Evolutionary conservation across 1,140 invertebrate species (phyloP).

Genomic region (Drosophila arawakana): DNA sequence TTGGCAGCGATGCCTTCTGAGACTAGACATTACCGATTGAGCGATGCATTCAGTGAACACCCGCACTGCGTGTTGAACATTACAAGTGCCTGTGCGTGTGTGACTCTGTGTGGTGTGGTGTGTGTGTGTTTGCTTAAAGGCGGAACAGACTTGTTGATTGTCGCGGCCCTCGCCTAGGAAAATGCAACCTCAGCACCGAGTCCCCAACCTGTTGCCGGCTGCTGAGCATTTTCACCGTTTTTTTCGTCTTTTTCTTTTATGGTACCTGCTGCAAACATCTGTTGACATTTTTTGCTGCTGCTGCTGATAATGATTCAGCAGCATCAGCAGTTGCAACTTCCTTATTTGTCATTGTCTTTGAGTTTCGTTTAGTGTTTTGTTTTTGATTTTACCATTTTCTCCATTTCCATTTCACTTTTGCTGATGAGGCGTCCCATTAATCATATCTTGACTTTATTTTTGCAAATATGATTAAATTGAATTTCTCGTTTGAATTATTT

Average conservation of each 20-base stretch:
- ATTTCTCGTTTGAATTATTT: constrained; percentile 52
- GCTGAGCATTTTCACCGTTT: constrained; percentile 49
- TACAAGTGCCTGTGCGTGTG: constrained; percentile 18
- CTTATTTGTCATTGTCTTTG: constrained; percentile 78
- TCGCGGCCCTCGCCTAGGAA: constrained; percentile 58
- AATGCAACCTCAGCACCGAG: constrained; percentile 55
- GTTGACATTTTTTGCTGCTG: constrained; percentile 64
- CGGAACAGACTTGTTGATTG: constrained; percentile 71
- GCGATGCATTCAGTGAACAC: constrained; percentile 47
- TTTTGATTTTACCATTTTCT: constrained; percentile 28
- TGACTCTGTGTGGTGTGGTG: constrained; percentile 42
- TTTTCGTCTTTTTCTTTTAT: constrained; percentile 15
- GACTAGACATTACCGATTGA: constrained; percentile 39
- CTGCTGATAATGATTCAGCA: constrained; percentile 62
- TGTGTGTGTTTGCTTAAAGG: constrained; percentile 52
- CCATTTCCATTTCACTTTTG: constrained; percentile 32
- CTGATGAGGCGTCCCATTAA: constrained; percentile 37
- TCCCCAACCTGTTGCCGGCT: constrained; percentile 46
- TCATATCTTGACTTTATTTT: constrained; percentile 28
- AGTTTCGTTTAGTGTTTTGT: constrained; percentile 43
- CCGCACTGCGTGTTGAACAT: constrained; percentile 62
- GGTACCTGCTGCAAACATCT: constrained; percentile 58
- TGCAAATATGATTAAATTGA: constrained; percentile 52
- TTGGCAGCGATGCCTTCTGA: constrained; percentile 52
- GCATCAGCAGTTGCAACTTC: constrained; percentile 58